phyloP scores from a whole-genome alignment of 2,888 invertebrate genomes.

The Pogonocherus hispidulus region DNA sequence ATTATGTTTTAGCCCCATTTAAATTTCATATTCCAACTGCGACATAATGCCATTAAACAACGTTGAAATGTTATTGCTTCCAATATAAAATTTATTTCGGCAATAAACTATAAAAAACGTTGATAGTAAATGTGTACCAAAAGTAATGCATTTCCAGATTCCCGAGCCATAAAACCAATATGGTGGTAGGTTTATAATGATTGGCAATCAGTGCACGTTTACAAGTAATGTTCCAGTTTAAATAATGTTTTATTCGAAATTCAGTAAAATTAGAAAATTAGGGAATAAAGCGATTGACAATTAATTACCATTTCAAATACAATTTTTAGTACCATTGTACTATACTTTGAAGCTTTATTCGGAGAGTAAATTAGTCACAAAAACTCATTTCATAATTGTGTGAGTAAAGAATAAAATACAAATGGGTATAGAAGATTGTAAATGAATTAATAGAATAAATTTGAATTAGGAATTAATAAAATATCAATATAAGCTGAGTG shows the following conservation, averaged over 20 bases:
- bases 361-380: too few species aligned
- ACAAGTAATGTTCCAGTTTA: conserved; percentile 22
- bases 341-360: too few species aligned
- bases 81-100: conserved; percentile 1
- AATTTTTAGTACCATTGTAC: not conserved
- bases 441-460: too few species aligned
- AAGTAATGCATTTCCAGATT: conserved; percentile 15
- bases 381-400: too few species aligned
- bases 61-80: not conserved
- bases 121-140: conserved; percentile 18
- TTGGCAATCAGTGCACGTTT: conserved; percentile 30
- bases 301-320: conserved; percentile 5
- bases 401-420: too few species aligned
- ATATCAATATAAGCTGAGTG: too few species aligned
- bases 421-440: too few species aligned
- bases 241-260: conserved; percentile 27
- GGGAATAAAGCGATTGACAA: conserved; percentile 8
- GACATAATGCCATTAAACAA: not conserved
- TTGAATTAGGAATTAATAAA: too few species aligned
- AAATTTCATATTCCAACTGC: not conserved
- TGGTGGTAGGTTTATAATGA: conserved; percentile 21
- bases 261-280: conserved; percentile 21
- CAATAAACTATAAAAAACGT: conserved; percentile 6
- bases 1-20: not conserved
- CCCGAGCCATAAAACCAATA: conserved; percentile 22